A percentile compares a stretch with the other conserved stretches of the same genome.
Conservation (phyloP, 2,797 vertebrate genomes). For the Micromesistius poutassou region DNA sequence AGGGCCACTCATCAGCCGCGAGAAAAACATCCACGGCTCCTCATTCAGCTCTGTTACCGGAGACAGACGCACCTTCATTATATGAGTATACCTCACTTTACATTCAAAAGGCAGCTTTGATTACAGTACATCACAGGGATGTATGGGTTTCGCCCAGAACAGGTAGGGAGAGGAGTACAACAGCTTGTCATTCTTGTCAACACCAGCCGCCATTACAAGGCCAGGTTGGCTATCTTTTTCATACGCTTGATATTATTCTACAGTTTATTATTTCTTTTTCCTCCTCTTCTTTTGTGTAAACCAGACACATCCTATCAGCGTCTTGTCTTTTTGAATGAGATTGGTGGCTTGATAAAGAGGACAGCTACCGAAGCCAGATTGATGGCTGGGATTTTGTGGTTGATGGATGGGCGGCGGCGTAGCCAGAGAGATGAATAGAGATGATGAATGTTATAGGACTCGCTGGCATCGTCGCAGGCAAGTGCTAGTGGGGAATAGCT, state of each 20-base stretch:
- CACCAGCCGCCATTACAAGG: not conserved
- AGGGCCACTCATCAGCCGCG: constrained; percentile 54
- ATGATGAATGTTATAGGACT: constrained; percentile 18
- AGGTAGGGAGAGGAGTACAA: too few relatives aligned
- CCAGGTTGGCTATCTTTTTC: not conserved
- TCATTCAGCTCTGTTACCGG: constrained; percentile 35
- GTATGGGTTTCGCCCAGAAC: too few relatives aligned
- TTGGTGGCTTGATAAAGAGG: constrained; percentile 20
- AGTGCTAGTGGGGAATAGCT: constrained; percentile 12
- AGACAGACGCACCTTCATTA: not conserved
- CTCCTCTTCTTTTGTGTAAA: not conserved
- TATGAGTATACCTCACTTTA: not conserved
- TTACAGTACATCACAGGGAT: not conserved
- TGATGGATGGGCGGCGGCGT: constrained; percentile 15
- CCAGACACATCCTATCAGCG: not conserved
- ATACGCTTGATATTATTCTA: not conserved
- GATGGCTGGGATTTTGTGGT: constrained; percentile 30
- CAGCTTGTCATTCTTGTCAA: not conserved
- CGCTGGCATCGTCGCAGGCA: not conserved
- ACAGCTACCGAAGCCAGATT: constrained; percentile 25
- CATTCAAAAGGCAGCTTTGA: not conserved
- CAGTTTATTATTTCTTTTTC: not conserved
- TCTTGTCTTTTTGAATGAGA: constrained; percentile 16
- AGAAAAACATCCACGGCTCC: constrained; percentile 24
- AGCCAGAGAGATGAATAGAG: constrained; percentile 17